Evolutionary conservation across 2,797 vertebrate genomes (phyloP).

Genomic region (Emydoidea blandingii): DNA sequence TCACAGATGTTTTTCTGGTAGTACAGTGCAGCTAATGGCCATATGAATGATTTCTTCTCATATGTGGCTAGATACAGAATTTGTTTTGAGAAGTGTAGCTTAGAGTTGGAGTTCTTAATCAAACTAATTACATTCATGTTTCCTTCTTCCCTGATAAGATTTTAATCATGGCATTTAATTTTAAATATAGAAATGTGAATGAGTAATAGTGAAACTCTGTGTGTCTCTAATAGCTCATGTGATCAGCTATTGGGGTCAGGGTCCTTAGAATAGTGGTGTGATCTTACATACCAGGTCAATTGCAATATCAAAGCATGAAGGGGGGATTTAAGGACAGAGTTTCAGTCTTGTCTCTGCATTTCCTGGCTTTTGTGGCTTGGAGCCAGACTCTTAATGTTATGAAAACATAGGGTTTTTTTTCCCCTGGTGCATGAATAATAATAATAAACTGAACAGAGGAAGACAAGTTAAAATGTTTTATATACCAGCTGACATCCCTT

Average conservation of each 20-base stretch:
- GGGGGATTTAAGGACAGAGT: not conserved
- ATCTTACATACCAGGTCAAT: not conserved
- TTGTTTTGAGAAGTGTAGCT: not conserved
- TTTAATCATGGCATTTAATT: conserved; percentile 23
- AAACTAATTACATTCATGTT: not conserved
- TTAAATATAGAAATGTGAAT: not conserved
- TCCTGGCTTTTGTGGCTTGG: not conserved
- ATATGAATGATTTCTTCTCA: conserved; percentile 63
- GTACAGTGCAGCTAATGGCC: conserved; percentile 63
- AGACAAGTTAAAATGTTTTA: conserved; percentile 3
- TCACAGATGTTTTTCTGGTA: conserved; percentile 77
- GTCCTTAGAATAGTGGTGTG: not conserved
- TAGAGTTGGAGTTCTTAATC: conserved; percentile 13
- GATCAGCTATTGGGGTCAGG: not conserved
- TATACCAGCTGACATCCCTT: conserved; percentile 20
- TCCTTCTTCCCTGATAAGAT: not conserved
- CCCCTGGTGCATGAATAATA: not conserved
- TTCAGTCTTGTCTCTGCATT: not conserved
- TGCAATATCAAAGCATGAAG: not conserved
- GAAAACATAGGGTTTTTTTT: not conserved
- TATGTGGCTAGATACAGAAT: conserved; percentile 25
- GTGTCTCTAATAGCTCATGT: conserved; percentile 1
- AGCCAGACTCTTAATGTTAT: not conserved
- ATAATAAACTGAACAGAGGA: not conserved
- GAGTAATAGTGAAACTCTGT: conserved; percentile 7